These are phyloP conservation scores for Pica pica DNA, from an alignment of 2,113 vertebrate species.

Conservation along the genomic window DNA sequence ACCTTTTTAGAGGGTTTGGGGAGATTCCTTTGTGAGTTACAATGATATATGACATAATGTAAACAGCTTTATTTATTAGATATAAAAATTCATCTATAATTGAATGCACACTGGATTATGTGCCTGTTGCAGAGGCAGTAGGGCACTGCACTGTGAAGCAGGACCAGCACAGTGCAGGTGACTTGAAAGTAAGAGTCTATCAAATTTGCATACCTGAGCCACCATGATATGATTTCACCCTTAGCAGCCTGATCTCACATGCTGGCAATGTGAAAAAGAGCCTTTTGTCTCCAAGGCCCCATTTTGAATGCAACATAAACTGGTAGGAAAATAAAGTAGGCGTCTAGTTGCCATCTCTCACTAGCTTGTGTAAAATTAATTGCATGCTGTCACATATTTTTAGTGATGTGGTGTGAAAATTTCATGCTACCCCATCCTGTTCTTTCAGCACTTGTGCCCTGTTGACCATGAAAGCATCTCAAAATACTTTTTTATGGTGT, in stretches of 20 bases:
- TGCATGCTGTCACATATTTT: background rate
- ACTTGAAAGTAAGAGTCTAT: background rate
- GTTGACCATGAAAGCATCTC: background rate
- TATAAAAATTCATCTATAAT: background rate
- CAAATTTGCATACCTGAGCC: background rate
- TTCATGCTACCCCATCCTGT: background rate
- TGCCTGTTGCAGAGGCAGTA: accelerated
- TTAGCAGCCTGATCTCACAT: background rate
- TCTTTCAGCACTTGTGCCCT: background rate
- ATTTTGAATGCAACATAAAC: background rate
- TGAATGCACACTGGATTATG: background rate
- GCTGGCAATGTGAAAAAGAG: background rate
- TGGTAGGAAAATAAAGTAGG: background rate
- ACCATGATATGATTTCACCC: background rate
- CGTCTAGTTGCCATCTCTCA: background rate
- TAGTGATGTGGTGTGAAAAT: background rate
- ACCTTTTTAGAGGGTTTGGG: background rate
- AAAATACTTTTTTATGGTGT: background rate
- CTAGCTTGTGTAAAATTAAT: background rate
- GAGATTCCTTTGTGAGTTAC: background rate
- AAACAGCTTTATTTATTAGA: background rate
- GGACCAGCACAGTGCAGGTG: background rate
- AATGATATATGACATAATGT: background rate
- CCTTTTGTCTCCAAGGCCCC: background rate
- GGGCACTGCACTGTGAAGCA: background rate